These are phyloP conservation scores for Apocheima hispidaria DNA, from an alignment of 2,888 invertebrate genomes.

Conservation along the genomic window DNA sequence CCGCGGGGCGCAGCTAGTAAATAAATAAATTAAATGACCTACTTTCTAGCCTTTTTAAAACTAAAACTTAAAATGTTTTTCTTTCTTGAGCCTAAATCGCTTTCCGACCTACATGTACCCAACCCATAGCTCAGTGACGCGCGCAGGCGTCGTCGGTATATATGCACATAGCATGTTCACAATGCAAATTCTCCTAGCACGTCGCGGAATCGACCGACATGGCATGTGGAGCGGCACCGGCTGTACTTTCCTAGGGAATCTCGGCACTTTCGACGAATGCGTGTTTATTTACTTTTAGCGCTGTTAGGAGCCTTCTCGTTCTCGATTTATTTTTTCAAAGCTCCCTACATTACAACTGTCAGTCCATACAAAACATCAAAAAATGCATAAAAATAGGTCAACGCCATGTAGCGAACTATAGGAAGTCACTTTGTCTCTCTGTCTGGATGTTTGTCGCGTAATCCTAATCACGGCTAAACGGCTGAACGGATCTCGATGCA, in stretches of 20 bases:
- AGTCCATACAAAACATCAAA: too few species aligned
- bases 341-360: too few species aligned
- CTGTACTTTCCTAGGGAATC: constrained; percentile 76
- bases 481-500: too few species aligned
- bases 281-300: constrained; percentile 43
- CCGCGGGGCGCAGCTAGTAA: too few species aligned
- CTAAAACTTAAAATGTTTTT: neutral
- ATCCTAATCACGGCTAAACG: too few species aligned
- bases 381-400: too few species aligned
- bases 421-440: too few species aligned
- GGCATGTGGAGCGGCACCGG: constrained; percentile 81
- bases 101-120: neutral
- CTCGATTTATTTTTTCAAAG: too few species aligned
- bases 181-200: constrained; percentile 68
- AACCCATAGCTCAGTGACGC: constrained; percentile 43
- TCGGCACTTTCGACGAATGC: constrained; percentile 66
- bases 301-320: too few species aligned
- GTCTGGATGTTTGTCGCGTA: too few species aligned
- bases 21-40: too few species aligned
- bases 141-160: constrained; percentile 44
- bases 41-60: neutral
- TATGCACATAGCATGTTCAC: constrained; percentile 63
- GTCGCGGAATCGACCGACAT: constrained; percentile 70
- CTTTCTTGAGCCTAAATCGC: neutral
- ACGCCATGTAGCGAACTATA: too few species aligned